phyloP scores from a whole-genome alignment of 2,797 vertebrate genomes.

The Chloroceryle inda region DNA sequence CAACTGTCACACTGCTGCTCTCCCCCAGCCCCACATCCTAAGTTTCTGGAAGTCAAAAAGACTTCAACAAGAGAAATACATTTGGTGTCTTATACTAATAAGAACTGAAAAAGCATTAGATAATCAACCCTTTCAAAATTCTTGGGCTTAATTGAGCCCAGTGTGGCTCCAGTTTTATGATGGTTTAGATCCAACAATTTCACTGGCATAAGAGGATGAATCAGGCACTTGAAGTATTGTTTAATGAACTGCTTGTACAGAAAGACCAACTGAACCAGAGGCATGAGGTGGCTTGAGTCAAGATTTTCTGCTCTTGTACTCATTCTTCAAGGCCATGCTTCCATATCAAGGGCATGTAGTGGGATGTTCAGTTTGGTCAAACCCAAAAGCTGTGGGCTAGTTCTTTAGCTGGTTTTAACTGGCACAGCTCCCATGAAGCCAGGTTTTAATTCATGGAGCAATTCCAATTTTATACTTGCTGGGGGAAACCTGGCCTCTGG shows the following conservation, averaged over 20 bases:
- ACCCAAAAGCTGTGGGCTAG: background rate
- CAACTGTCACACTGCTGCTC: background rate
- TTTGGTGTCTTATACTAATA: slow-evolving; percentile 5
- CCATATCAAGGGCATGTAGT: background rate
- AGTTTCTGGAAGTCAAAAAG: background rate
- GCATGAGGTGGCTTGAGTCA: background rate
- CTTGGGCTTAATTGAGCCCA: background rate
- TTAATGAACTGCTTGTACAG: slow-evolving; percentile 12
- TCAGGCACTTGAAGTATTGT: slow-evolving; percentile 15
- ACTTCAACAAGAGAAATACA: background rate
- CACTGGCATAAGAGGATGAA: slow-evolving; percentile 6
- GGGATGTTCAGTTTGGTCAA: background rate
- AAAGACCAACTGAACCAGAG: slow-evolving; percentile 12
- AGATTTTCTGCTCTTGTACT: slow-evolving; percentile 31
- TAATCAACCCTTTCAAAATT: slow-evolving; percentile 37
- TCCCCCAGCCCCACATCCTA: background rate
- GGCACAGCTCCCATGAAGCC: background rate
- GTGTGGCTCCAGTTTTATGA: background rate
- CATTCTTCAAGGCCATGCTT: background rate
- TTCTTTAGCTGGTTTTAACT: slow-evolving; percentile 18
- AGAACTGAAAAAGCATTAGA: slow-evolving; percentile 20
- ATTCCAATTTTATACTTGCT: background rate
- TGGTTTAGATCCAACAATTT: slow-evolving; percentile 21
- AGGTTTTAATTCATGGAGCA: background rate
- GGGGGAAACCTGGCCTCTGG: background rate